phyloP scores from a whole-genome alignment of 1,140 invertebrate species.

The Spodoptera litura region DNA sequence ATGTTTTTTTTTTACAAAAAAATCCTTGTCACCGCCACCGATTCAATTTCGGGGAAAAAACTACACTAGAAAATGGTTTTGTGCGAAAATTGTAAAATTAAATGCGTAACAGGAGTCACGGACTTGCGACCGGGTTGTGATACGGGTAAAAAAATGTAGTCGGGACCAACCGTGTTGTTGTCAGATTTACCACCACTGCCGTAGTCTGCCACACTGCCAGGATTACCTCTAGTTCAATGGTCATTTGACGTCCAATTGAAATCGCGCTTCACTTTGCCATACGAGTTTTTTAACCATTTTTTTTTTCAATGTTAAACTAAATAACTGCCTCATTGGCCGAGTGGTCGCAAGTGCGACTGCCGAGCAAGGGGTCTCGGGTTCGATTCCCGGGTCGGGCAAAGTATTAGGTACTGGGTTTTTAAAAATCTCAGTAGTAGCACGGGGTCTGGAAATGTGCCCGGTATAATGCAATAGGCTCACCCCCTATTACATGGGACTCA shows the following conservation, averaged over 20 bases:
- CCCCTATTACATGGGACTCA: too few species aligned
- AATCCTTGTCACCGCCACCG: conserved; percentile 38
- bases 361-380: too few species aligned
- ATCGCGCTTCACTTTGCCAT: not conserved
- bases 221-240: conserved; percentile 45
- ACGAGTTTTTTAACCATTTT: not conserved
- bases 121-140: not conserved
- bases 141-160: conserved; percentile 37
- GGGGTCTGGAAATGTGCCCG: too few species aligned
- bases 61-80: conserved; percentile 50
- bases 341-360: too few species aligned
- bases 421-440: too few species aligned
- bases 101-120: conserved; percentile 44
- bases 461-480: too few species aligned
- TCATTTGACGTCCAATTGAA: conserved; percentile 31
- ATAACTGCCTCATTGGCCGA: too few species aligned
- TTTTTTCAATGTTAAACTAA: not conserved
- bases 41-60: conserved; percentile 51
- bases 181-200: conserved; percentile 18
- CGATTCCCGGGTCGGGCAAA: too few species aligned
- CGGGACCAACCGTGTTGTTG: conserved; percentile 17
- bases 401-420: too few species aligned
- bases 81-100: conserved; percentile 49
- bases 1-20: conserved; percentile 29
- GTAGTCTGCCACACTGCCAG: conserved; percentile 1